Conservation (phyloP, 92 coral and sea anemone genomes). For the Parazoanthus atlanticus region DNA sequence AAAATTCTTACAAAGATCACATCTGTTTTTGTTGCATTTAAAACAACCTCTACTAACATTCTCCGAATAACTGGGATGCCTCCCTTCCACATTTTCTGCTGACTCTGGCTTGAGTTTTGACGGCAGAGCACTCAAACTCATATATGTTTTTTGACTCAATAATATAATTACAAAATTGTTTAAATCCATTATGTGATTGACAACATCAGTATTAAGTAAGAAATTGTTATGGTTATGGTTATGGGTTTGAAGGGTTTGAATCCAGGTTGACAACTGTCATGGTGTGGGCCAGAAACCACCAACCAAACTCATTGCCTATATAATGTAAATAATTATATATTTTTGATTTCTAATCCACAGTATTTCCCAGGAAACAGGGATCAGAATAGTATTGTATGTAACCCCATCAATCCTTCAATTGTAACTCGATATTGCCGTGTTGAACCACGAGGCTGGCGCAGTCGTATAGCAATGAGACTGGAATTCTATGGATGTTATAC, state of each 20-base stretch:
- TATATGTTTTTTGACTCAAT: too few species aligned
- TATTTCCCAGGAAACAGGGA: conserved; percentile 36
- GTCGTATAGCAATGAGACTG: conserved; percentile 36
- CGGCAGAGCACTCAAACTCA: too few species aligned
- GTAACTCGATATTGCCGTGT: conserved; percentile 33
- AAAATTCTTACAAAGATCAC: too few species aligned
- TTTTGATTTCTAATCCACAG: conserved; percentile 12
- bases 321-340: not conserved
- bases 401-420: conserved; percentile 39
- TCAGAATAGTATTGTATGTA: conserved; percentile 35
- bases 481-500: conserved; percentile 41
- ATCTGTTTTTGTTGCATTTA: too few species aligned
- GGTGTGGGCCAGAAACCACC: too few species aligned
- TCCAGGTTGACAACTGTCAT: not conserved
- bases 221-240: not conserved
- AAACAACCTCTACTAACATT: too few species aligned
- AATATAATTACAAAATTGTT: too few species aligned
- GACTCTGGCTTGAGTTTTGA: too few species aligned
- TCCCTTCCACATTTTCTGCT: too few species aligned
- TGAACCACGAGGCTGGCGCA: conserved; percentile 34
- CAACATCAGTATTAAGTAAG: not conserved
- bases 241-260: not conserved
- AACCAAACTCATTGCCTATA: too few species aligned
- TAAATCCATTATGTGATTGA: not conserved
- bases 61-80: too few species aligned